Base-by-base conservation (phyloP, 2,888 invertebrate genomes). In the Galeopsomyia nigrocyanea region DNA sequence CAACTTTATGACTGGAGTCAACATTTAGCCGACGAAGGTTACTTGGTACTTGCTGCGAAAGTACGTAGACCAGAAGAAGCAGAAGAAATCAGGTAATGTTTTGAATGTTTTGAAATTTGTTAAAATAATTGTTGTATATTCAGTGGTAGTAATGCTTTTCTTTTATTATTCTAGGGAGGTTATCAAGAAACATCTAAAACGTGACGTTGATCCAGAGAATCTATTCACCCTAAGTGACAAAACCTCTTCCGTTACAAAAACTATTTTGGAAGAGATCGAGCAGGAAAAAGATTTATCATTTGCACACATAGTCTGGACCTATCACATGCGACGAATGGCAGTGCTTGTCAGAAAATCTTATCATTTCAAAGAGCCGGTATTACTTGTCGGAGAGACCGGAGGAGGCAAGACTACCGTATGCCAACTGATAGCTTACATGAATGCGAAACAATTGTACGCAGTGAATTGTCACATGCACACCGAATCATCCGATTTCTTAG, bases 391-490 rank as follows among this genome's bases (percentile, higher is more conserved):
- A 13, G 98, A 98, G 83, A 99, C 99, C 0, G 99, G 98, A 0
- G 96, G 98, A 83, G 99, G 99, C 0, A 99, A 99, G 89, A 99
- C 99, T 0, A 98, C 98, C 0, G 91, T 98, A 5, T 98, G 97
- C 80, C 96, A 99, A 88, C 88, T 98, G 19, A 89, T 96, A 64
- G 93, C 97, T 6, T 89, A 91, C 39, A 88, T 94, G 66, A 90
- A 89, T 74, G 86, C 88, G 0, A 91, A 91, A 67, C 87, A 91
- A 67, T 88, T 99, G 51, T 89, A 93, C 68, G 92, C 95, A 51
- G 92, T 99, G 1, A 99, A 99, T 87, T 99, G 99, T 87, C 99
- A 99, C 82, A 96, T 99, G 94, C 96, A 99, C 82, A 97, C 98
- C 0, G 99, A 99, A 87, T 96, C 98, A 78, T 94, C 98, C 0